Evolutionary conservation across 2,797 vertebrate species (phyloP), one percentile per base, ranked within the genome.

Genomic region (Limnodromus scolopaceus): DNA sequence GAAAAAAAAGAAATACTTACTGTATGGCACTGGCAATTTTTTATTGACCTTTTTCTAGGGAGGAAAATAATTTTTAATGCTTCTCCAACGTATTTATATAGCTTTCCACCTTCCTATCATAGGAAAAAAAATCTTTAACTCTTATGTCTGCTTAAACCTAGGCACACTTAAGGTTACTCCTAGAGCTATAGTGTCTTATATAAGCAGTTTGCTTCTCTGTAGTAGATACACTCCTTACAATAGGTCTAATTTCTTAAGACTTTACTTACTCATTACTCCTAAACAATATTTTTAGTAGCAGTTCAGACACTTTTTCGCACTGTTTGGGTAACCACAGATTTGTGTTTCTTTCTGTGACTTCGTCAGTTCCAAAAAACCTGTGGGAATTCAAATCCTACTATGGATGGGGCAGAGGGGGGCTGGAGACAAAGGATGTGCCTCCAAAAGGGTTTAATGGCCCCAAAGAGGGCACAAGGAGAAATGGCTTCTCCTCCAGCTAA

Each of bases 401-500:
- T 39, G 39, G 38, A 60, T 41, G 32, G 25, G 43, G 68, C 51
- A 93, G 77, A 77, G 11, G 6, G 23, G 8, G 7, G n/a, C 63
- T 45, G 48, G 25, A 90, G 34, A 45, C 32, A 83, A 70, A 87
- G 43, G 19, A n/a, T 24, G 3, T 36, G 88, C n/a, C 49, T 92
- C 43, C 70, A 30, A 14, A 80, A 76, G 20, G 46, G 25, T 71
- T 84, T 86, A 95, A 94, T 49, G 60, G 60, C 17, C 28, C 77
- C 54, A 48, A 75, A 87, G 80, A 80, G 70, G 48, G 32, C 55
- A 74, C 38, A 54, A 85, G 46, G 41, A 90, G 53, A 84, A 94
- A 95, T 20, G 41, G 38, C n/a, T 93, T 94, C 84, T 91, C 49
- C 74, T 84, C 84, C 64, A 91, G 75, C 80, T 87, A 81, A 82